Base-by-base conservation (phyloP, 2,113 vertebrate genomes). In the Zosterops lateralis region DNA sequence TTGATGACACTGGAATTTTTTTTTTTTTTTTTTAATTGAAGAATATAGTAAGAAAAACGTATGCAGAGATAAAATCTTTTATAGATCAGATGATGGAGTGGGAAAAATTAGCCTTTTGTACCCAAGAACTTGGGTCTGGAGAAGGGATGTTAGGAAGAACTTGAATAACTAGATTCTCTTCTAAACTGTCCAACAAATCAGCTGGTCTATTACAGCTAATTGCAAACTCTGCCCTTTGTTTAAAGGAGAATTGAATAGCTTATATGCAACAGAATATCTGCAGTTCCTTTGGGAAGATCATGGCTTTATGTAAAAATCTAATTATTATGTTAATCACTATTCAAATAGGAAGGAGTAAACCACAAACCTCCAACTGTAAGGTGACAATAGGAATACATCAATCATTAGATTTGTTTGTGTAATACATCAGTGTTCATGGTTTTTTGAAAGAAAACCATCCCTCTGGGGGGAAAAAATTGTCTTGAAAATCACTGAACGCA, bases 401-500 rank as follows among this genome's bases (percentile, higher is more conserved):
- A 40, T 93, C 8, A 1, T 92, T 53, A 74, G 58, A 86, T 80
- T 79, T 54, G 32, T 51, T 92, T 81, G 58, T 87, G 50, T 87
- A 84, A 90, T 71, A 68, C n/a, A 38, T 74, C 45, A 76, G 64
- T 91, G 85, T 82, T 89, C 36, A 44, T 51, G 40, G 28, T 42
- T 85, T 89, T 31, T 81, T 88, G 90, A 85, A 95, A 90, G 62
- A n/a, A 87, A 93, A 47, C 36, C 40, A 15, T 16, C 38, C 62
- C 74, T 71, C 28, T 11, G 19, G 45, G 26, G 17, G 9, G 4
- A 11, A 31, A 28, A 36, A 56, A 81, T 62, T 78, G 70, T 51
- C 81, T 87, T 87, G 86, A 88, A 96, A 96, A 92, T 96, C 87
- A 77, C 40, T 90, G 86, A 94, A 94, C 66, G 64, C 62, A 53